Percentiles rank a stretch among this genome's conserved stretches.
Conservation (phyloP, 2,888 invertebrate species). For the Brachylomia viminalis region DNA sequence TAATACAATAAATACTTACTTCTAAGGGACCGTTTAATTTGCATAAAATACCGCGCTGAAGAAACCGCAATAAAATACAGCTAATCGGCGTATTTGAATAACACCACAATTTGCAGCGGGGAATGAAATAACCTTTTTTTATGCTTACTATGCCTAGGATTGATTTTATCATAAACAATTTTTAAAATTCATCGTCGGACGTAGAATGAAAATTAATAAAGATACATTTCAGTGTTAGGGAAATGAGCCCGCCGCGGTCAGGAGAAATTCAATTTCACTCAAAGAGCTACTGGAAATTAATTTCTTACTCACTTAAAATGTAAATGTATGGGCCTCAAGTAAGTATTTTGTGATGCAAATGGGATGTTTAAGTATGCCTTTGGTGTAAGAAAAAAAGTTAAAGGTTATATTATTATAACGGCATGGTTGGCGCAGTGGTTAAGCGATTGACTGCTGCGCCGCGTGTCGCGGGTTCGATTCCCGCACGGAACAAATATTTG, state of each 20-base stretch:
- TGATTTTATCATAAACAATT: slow-evolving; percentile 43
- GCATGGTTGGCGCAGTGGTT: no score
- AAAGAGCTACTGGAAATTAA: no score
- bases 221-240: slow-evolving; percentile 14
- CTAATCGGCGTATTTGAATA: slow-evolving; percentile 41
- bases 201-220: slow-evolving; percentile 44
- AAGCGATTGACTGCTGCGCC: no score
- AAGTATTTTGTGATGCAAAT: slow-evolving; percentile 69
- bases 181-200: slow-evolving; percentile 44
- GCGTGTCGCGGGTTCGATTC: no score
- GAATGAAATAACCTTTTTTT: slow-evolving; percentile 11
- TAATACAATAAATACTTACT: slow-evolving; percentile 27
- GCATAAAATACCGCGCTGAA: slow-evolving; percentile 21
- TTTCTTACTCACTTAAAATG: slow-evolving; percentile 64
- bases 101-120: slow-evolving; percentile 30
- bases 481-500: no score
- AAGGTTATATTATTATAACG: no score
- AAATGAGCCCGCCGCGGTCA: slow-evolving; percentile 25
- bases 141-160: not conserved
- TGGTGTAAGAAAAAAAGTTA: slow-evolving; percentile 50
- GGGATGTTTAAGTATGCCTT: slow-evolving; percentile 57
- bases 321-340: slow-evolving; percentile 63
- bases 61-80: slow-evolving; percentile 35
- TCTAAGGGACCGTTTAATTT: slow-evolving; percentile 35
- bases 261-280: slow-evolving; percentile 31